These are phyloP conservation scores for Monochamus alternatus DNA, from an alignment of 2,888 invertebrate genomes.

Conservation along the genomic window DNA sequence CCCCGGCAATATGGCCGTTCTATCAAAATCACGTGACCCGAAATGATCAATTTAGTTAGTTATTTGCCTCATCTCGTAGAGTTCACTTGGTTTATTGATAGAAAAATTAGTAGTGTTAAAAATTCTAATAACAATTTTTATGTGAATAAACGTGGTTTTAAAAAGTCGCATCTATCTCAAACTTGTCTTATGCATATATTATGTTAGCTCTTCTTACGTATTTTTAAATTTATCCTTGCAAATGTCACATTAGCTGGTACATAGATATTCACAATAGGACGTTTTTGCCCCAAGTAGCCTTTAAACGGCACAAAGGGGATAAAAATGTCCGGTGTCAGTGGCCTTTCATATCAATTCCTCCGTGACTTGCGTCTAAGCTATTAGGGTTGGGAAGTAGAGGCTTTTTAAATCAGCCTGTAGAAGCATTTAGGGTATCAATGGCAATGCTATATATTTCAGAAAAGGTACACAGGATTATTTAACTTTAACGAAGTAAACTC, in stretches of 20 bases:
- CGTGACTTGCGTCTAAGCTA: slow-evolving; percentile 14
- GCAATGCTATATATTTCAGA: slow-evolving; percentile 23
- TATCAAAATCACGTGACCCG: too few relatives aligned
- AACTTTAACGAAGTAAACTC: slow-evolving; percentile 18
- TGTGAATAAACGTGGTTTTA: too few relatives aligned
- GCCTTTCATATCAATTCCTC: slow-evolving; percentile 26
- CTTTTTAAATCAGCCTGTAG: slow-evolving; percentile 26
- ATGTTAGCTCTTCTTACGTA: too few relatives aligned
- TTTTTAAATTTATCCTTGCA: background rate
- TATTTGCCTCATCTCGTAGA: too few relatives aligned
- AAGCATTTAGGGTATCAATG: slow-evolving; percentile 20
- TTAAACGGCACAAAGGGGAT: slow-evolving; percentile 19
- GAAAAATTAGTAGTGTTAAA: too few relatives aligned
- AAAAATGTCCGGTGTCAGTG: slow-evolving; percentile 21
- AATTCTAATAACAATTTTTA: too few relatives aligned
- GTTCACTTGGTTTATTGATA: too few relatives aligned
- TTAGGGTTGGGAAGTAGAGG: slow-evolving; percentile 17
- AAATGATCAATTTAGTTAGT: too few relatives aligned
- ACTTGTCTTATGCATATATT: too few relatives aligned
- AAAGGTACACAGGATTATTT: slow-evolving; percentile 22
- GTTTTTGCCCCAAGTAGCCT: slow-evolving; percentile 22
- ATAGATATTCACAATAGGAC: slow-evolving; percentile 29
- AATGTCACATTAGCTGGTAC: slow-evolving; percentile 10
- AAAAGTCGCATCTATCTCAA: too few relatives aligned
- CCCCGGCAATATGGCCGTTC: too few relatives aligned